These are phyloP conservation scores for Cyrtorhinus lividipennis DNA, from an alignment of 1,140 invertebrate species.

Conservation along the genomic window DNA sequence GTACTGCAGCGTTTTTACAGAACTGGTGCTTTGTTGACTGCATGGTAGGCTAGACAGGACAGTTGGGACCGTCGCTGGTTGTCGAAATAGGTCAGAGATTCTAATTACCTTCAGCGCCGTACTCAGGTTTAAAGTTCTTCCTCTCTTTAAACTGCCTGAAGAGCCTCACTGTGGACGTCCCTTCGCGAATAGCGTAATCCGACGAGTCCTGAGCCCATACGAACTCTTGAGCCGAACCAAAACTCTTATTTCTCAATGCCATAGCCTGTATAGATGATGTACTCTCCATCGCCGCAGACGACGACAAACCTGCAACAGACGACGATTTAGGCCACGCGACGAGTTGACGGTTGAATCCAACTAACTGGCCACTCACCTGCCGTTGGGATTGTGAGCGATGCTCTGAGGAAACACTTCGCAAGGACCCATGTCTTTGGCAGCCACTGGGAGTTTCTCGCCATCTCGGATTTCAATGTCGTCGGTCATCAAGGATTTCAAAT, in stretches of 20 bases:
- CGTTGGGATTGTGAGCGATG: slow-evolving; percentile 96
- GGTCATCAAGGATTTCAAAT: slow-evolving; percentile 70
- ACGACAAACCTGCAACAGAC: slow-evolving; percentile 70
- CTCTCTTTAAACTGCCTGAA: slow-evolving; percentile 98
- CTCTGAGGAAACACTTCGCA: slow-evolving; percentile 99
- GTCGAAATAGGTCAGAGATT: too few species aligned
- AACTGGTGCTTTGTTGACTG: too few species aligned
- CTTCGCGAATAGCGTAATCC: slow-evolving; percentile 87
- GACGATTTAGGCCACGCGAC: too few species aligned
- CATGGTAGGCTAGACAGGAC: too few species aligned
- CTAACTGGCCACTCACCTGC: slow-evolving; percentile 54
- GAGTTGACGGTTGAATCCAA: too few species aligned
- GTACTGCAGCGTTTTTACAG: too few species aligned
- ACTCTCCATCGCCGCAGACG: slow-evolving; percentile 96
- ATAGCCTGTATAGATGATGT: slow-evolving; percentile 99
- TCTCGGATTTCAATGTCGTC: slow-evolving; percentile 62
- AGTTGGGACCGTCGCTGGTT: too few species aligned
- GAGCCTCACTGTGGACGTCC: slow-evolving; percentile 75
- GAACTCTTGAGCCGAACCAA: slow-evolving; percentile 96
- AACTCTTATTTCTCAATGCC: slow-evolving; percentile 96
- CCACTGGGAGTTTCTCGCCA: slow-evolving; percentile 80
- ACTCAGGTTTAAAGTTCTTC: slow-evolving; percentile 89
- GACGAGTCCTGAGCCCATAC: slow-evolving; percentile 97
- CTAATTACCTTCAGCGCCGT: slow-evolving; percentile 88
- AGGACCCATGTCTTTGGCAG: slow-evolving; percentile 96